Evolutionary conservation across 2,797 vertebrate species (phyloP), one percentile per base, ranked within the genome.

Genomic region (Rhynchotus rufescens): DNA sequence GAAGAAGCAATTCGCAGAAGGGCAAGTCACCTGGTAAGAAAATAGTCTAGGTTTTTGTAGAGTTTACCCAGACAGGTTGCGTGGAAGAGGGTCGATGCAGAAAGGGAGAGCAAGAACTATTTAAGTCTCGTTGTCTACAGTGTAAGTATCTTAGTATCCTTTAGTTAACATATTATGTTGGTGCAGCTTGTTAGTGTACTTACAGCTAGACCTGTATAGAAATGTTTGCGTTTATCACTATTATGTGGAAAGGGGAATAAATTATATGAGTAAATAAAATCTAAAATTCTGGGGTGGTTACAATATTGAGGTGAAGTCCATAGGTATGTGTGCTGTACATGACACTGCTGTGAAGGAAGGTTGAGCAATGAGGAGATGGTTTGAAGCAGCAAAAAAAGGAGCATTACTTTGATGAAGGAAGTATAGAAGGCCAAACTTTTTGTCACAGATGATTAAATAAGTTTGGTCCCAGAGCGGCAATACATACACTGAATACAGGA

Each of bases 21-120:
- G 82, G 72, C 44, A 89, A 95, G 74, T 97, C 94, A 49, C 92
- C 92, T 91, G 97, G 95, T 98, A 97, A 97, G 97, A 81, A 86
- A 60, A 68, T 30, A 26, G 44, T 40, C 6, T 6, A 25, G 20
- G 1, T 15, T 21, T 80, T 69, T 23, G 44, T 13, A 30, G n/a
- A 66, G 34, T 42, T 89, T 72, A 8, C 22, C 0, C 13, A 91
- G 72, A 25, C 80, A 62, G 71, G 73, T 45, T 80, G 28, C 74
- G 42, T 32, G 83, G 56, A 69, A 62, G n/a, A 73, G 20, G 62
- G 56, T 69, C 54, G 3, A 22, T 59, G 30, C 65, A 38, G 52
- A 59, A 89, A 62, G 45, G 67, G 60, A 60, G 86, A 44, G 67
- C 67, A 30, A 28, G 72, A 74, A 88, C 36, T 44, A 36, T 19